A percentile compares a stretch with the other conserved stretches of the same genome.
Evolutionary conservation across 2,888 invertebrate genomes (phyloP).

Genomic region (Orchesella flavescens): DNA sequence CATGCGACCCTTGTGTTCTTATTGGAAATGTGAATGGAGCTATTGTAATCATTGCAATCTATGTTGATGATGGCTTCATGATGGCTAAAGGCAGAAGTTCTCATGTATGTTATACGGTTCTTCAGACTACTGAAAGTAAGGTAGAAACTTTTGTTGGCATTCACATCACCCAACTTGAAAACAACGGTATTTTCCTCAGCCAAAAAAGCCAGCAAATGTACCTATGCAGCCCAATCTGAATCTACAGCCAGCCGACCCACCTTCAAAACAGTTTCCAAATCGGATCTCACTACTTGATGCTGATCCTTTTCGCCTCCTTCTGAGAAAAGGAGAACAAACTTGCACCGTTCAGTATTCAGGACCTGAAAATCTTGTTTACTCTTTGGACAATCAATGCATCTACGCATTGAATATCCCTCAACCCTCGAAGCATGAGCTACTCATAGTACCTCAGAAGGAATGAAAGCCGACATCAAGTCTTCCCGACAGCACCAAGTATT

Average conservation of each 20-base stretch:
- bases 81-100: too few species aligned
- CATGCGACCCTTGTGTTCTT: constrained; percentile 62
- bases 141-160: constrained; percentile 34
- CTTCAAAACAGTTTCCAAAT: constrained; percentile 52
- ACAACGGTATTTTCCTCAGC: constrained; percentile 30
- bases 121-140: not conserved
- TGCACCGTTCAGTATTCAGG: constrained; percentile 69
- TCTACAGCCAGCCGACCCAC: not conserved
- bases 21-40: not conserved
- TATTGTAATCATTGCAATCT: not conserved
- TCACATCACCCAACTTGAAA: not conserved
- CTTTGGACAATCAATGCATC: not conserved
- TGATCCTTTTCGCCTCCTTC: constrained; percentile 47
- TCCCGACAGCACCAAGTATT: constrained; percentile 12
- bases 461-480: constrained; percentile 3
- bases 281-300: constrained; percentile 69
- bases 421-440: not conserved
- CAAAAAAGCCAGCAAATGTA: constrained; percentile 24
- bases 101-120: constrained; percentile 6
- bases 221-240: constrained; percentile 44
- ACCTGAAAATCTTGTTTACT: constrained; percentile 33
- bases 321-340: constrained; percentile 20
- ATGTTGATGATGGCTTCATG: constrained; percentile 20
- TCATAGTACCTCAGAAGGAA: constrained; percentile 15
- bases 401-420: not conserved